Base-by-base conservation (phyloP, 2,797 vertebrate species). In the Paramormyrops hopkinsi region DNA sequence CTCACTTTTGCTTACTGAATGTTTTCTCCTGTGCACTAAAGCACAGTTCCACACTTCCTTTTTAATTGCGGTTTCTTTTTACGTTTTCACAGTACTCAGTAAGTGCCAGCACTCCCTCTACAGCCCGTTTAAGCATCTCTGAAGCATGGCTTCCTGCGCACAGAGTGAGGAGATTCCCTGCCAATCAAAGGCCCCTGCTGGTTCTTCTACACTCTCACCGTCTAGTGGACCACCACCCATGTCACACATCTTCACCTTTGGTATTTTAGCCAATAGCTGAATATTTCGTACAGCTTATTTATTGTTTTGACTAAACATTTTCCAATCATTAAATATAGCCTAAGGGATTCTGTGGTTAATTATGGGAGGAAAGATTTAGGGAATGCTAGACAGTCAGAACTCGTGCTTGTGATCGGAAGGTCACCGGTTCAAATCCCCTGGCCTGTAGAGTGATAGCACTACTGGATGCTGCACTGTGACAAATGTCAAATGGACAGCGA, bases 321-420 rank as follows among this genome's bases (percentile, higher is more conserved):
- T 82, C 37, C 76, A 82, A 22, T 82, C 19, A 82, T 82, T 82
- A 44, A 82, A 82, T 46, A 46, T 22, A 82, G 41, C 41, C 41
- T 82, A n/a, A 82, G 76, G 37, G 17, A 82, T 82, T 82, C 76
- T 82, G 76, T n/a, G n/a, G 76, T 44, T 19, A 82, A 82, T 82
- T 44, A 46, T 82, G 41, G 33, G 12, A 82, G 73, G 76, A 82
- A 44, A 46, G 41, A 46, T 46, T 82, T 46, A 46, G 2, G 14
- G 76, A 29, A 65, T 25, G 22, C 59, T 65, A 65, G 59, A 65
- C 59, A 73, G 17, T 14, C 29, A 79, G 8, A 82, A 82, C 17
- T n/a, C 3, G 8, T 22, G 0, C 69, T 76, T 76, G 29, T 76
- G 69, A 41, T 37, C 4, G 2, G 69, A 76, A 76, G 29, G 69